These are phyloP conservation scores for Mythimna pallens DNA, from an alignment of 2,888 invertebrate species.

Conservation along the genomic window DNA sequence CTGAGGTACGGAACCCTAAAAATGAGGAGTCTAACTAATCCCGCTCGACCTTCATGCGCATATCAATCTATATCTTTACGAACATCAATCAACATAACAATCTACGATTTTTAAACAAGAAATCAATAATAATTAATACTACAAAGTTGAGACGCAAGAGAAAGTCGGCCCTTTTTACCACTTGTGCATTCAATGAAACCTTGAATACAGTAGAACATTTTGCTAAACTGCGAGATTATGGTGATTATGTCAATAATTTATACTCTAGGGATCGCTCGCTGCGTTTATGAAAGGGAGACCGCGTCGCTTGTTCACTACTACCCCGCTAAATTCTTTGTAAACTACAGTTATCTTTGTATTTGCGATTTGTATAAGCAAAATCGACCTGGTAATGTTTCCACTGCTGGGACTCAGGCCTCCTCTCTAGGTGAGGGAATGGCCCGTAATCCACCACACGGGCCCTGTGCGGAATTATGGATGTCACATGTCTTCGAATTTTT, in stretches of 20 bases:
- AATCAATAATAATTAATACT: constrained; percentile 8
- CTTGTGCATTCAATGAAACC: constrained; percentile 4
- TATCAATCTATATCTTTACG: background rate
- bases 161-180: background rate
- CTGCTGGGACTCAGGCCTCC: too few species aligned
- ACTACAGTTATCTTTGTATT: constrained; percentile 1
- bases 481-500: too few species aligned
- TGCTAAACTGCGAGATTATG: background rate
- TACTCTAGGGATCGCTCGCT: background rate
- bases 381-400: too few species aligned
- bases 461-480: too few species aligned
- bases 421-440: too few species aligned
- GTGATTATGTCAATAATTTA: background rate
- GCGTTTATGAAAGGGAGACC: constrained; percentile 1
- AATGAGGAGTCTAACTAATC: background rate
- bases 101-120: background rate
- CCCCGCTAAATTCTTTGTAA: background rate
- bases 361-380: too few species aligned
- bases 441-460: too few species aligned
- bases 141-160: background rate
- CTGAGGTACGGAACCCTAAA: too few species aligned
- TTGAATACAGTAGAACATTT: background rate
- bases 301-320: background rate
- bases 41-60: background rate
- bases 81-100: too few species aligned